A percentile compares a stretch with the other conserved stretches of the same genome.
Conservation (phyloP, 2,888 invertebrate species). For the Eupithecia pulchellata region DNA sequence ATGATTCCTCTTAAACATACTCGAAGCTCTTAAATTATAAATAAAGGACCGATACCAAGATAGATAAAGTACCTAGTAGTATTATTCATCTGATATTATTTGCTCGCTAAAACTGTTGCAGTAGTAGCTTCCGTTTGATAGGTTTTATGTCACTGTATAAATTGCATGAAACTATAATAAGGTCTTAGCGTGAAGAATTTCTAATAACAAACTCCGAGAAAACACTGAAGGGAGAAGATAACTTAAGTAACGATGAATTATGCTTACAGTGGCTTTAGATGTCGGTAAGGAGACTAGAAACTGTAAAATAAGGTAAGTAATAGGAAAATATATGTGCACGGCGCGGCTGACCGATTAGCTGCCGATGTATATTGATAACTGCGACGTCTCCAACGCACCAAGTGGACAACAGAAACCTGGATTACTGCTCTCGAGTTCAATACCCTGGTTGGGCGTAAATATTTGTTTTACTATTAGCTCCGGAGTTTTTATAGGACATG, state of each 20-base stretch:
- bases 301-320: no score
- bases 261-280: neutral
- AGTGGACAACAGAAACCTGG: neutral
- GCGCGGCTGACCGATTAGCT: neutral
- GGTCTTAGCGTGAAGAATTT: neutral
- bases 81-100: neutral
- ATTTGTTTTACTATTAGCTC: conserved; percentile 8
- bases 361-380: neutral
- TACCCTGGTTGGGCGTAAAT: neutral
- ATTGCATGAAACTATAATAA: neutral
- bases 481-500: neutral
- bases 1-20: no score
- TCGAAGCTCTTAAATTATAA: neutral
- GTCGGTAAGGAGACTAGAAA: no score
- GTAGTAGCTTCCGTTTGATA: neutral
- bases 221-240: neutral
- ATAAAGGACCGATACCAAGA: neutral
- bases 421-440: neutral
- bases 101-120: neutral
- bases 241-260: neutral
- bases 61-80: neutral
- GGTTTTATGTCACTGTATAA: neutral
- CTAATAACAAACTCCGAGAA: neutral
- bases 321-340: neutral
- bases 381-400: neutral